These are phyloP conservation scores for Leucania comma DNA, from an alignment of 2,888 invertebrate species.

Conservation along the genomic window DNA sequence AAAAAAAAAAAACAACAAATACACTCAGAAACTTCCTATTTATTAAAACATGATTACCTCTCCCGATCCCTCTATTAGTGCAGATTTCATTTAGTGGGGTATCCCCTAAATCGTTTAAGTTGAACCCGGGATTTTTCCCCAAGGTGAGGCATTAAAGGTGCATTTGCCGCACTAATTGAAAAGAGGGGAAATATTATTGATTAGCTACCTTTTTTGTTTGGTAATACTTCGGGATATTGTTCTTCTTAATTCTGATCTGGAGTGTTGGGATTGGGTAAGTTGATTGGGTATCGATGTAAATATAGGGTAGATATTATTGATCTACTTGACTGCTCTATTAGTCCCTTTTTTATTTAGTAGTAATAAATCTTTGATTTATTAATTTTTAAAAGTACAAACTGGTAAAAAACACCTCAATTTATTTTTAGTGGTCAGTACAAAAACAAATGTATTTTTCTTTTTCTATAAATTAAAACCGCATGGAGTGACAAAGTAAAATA, in stretches of 20 bases:
- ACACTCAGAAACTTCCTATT: constrained; percentile 49
- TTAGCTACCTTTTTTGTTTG: constrained; percentile 68
- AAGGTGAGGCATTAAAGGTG: constrained; percentile 83
- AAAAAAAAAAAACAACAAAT: constrained; percentile 25
- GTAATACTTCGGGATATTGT: constrained; percentile 43
- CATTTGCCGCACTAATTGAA: constrained; percentile 87
- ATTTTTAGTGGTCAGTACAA: no score
- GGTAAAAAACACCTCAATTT: no score
- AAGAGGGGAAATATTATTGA: constrained; percentile 81
- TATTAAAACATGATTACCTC: constrained; percentile 72
- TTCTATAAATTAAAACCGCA: no score
- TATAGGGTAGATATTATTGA: neutral
- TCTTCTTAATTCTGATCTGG: constrained; percentile 31
- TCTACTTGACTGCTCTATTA: neutral
- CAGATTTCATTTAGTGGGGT: constrained; percentile 76
- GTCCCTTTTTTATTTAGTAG: no score
- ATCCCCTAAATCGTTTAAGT: constrained; percentile 87
- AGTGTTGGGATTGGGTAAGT: constrained; percentile 27
- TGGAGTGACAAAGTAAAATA: no score
- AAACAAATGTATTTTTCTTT: no score
- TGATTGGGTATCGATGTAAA: constrained; percentile 35
- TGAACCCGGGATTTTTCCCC: constrained; percentile 81
- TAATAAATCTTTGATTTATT: no score
- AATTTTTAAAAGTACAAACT: no score
- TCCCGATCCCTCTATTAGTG: constrained; percentile 66